Base-by-base conservation (phyloP, 37 sponge, comb jelly and placozoan genomes). In the Beroe forskalii region DNA sequence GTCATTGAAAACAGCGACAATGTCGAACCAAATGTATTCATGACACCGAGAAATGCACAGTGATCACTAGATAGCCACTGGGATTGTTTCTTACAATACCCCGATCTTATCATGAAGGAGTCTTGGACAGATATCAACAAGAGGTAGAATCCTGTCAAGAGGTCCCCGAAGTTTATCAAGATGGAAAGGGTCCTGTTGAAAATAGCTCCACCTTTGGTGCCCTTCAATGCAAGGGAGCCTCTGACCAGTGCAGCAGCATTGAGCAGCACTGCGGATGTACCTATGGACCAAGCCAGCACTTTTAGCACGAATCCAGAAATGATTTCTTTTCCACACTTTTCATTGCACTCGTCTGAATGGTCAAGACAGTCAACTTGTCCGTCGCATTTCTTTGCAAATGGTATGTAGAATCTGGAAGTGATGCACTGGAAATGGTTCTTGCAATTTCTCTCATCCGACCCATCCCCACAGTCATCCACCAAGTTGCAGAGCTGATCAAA, bases 391-490 rank as follows among this genome's bases (percentile, higher is more conserved):
- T 23, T 35, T 17, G 55, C 23, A 25, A 80, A 9, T 2, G 86
- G 40, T 28, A 80, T 80, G 30, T 44, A 23, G 12, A 22, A 23
- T 14, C 30, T 30, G 20, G 37, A 32, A 1, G 24, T 9, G 19
- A 3, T 44, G 27, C 86, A 80, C 14, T 42, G 24, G 28, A 80
- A 80, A 17, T 80, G 86, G 20, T 80, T 80, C 0, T 0, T 9
- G 22, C 86, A 80, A 30, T 25, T 27, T 48, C 40, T 38, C 27
- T 80, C 86, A 44, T 80, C 86, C 4, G 55, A 44, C 3, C 55
- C 23, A 42, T 80, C 86, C 24, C 86, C 86, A 80, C 86, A 80
- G 55, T 80, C 86, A 44, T 80, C 86, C 2, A 38, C 40, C 22
- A 80, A 37, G 86, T 80, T 80, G 55, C 86, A 80, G 17, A 80